Percentiles rank a stretch among this genome's conserved stretches.
phyloP scores from a whole-genome alignment of 2,797 vertebrate species.

The Carapus acus region DNA sequence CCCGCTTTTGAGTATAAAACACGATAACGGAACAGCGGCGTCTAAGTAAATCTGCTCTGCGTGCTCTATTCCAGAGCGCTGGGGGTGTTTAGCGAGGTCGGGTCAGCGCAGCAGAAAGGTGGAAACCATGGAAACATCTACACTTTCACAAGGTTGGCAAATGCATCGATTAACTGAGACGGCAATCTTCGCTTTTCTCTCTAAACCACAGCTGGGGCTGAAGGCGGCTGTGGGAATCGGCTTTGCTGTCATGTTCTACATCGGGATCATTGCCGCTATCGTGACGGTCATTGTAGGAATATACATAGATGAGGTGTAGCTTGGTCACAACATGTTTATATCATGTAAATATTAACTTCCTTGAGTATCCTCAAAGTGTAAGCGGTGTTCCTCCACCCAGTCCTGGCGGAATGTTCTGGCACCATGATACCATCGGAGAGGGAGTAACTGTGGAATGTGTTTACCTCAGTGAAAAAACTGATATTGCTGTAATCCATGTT shows the following conservation, averaged over 20 bases:
- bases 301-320: neutral
- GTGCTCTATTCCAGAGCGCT: constrained; percentile 17
- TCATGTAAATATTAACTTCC: too few relatives aligned
- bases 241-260: neutral
- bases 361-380: too few relatives aligned
- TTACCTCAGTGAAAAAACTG: neutral
- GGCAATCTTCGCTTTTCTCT: neutral
- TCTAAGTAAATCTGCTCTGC: fast-evolving
- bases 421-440: neutral
- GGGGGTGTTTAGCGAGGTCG: fast-evolving
- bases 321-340: neutral
- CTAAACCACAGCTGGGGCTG: constrained; percentile 18
- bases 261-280: constrained; percentile 26
- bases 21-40: neutral
- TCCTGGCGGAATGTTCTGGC: neutral
- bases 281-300: constrained; percentile 25
- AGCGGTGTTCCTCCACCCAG: constrained; percentile 3
- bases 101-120: neutral
- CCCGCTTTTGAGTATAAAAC: neutral
- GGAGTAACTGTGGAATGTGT: constrained; percentile 1
- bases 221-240: fast-evolving
- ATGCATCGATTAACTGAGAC: neutral
- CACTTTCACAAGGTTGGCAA: neutral
- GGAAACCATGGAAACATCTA: constrained; percentile 4
- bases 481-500: too few relatives aligned